Percentiles rank a stretch among this genome's conserved stretches.
Conservation (phyloP, 2,888 invertebrate genomes). For the Athalia circularis region DNA sequence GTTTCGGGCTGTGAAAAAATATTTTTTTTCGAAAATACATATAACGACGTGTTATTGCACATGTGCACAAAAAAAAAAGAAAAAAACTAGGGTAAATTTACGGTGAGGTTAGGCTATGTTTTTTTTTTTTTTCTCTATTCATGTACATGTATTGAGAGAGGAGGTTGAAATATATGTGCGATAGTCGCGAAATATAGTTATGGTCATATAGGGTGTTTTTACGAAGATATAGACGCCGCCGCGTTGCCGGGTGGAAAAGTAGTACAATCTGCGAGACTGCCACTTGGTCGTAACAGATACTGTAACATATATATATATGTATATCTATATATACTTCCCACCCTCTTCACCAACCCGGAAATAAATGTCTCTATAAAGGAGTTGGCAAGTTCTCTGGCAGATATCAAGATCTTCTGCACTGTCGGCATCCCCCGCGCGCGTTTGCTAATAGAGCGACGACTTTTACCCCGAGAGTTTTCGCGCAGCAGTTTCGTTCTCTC, state of each 20-base stretch:
- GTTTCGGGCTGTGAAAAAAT: no score
- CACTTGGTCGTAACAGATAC: slow-evolving; percentile 66
- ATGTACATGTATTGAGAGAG: no score
- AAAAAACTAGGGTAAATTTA: no score
- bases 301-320: no score
- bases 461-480: neutral
- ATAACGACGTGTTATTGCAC: no score
- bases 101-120: no score
- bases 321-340: neutral
- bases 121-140: no score
- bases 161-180: neutral
- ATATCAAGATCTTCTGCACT: slow-evolving; percentile 64
- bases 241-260: slow-evolving; percentile 55
- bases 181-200: no score
- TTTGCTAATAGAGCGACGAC: slow-evolving; percentile 61
- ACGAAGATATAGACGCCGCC: no score
- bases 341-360: slow-evolving; percentile 56
- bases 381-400: slow-evolving; percentile 68
- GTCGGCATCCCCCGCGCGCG: slow-evolving; percentile 40
- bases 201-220: no score
- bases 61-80: no score
- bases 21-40: no score
- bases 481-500: neutral
- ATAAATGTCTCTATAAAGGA: slow-evolving; percentile 70
- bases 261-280: slow-evolving; percentile 67